A percentile compares a stretch with the other conserved stretches of the same genome.
Conservation (phyloP, 1,140 invertebrate genomes). For the Drosophila bifasciata region DNA sequence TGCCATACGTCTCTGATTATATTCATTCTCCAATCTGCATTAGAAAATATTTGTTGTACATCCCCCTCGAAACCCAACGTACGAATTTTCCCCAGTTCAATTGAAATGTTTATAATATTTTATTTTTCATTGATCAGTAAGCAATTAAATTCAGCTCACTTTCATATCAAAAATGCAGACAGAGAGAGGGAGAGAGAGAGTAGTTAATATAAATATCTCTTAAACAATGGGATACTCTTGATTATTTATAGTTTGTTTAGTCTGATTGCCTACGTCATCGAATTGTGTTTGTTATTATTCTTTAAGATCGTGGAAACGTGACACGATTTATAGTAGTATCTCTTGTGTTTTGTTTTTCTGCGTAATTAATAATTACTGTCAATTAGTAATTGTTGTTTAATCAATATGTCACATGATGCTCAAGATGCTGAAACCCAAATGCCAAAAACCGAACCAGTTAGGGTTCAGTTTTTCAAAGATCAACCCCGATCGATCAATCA, state of each 20-base stretch:
- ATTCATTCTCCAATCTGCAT: too few relatives aligned
- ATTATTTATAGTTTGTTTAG: neutral
- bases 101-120: neutral
- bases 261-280: conserved; percentile 15
- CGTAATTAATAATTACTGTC: conserved; percentile 43
- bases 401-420: conserved; percentile 50
- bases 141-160: too few relatives aligned
- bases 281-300: neutral
- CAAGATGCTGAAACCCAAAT: conserved; percentile 27
- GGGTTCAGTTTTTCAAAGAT: conserved; percentile 5
- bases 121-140: too few relatives aligned
- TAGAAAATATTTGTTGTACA: neutral
- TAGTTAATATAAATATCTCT: too few relatives aligned
- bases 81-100: neutral
- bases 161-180: too few relatives aligned
- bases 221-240: too few relatives aligned
- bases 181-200: too few relatives aligned
- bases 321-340: conserved; percentile 29
- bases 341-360: conserved; percentile 14
- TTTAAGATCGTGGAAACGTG: conserved; percentile 30
- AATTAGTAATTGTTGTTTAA: conserved; percentile 56
- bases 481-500: conserved; percentile 46
- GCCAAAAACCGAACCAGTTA: conserved; percentile 46
- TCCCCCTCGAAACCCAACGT: too few relatives aligned
- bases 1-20: too few relatives aligned